Base-by-base conservation (phyloP, 2,888 invertebrate species). In the Globia sparganii region DNA sequence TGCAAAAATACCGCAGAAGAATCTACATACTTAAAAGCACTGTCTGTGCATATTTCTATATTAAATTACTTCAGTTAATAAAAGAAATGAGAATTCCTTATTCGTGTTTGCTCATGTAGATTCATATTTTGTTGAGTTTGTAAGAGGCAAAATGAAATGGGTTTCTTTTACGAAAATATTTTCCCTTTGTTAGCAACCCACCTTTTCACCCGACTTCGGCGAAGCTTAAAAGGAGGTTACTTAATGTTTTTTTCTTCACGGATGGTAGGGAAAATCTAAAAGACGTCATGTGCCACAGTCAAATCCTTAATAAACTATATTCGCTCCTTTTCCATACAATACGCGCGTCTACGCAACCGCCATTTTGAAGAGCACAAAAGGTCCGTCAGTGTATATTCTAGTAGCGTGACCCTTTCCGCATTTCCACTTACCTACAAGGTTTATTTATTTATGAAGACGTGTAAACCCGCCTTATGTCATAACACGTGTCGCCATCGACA, bases 361-460 rank as follows among this genome's bases (percentile, higher is more conserved):
- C 72, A 49, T 72, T 49, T 62, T 49, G 34, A 62, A n/a, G 13
- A n/a, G 37, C 21, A 72, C 4, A 37, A 72, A 72, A 65, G 64
- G 34, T 37, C 56, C n/a, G 56, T 58, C 46, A 46, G 43, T 62
- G 8, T 28, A 53, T 18, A 11, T 31, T 18, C 4, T 31, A 43
- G 11, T 65, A 67, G 31, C 8, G 21, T 69, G n/a, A 77, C 28
- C 64, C 28, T 34, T 78, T 65, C 15, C 49, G 43, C 11, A 72
- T 59, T 72, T 59, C 64, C 28, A 53, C 78, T 78, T 40, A 59
- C 56, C 46, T 58, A 49, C 21, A 37, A 37, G 25, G 58, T 79
- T 72, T 72, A 49, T 78, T 78, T 72, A 78, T 78, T 70, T 56
- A 58, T 46, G 37, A 53, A 65, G 71, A 40, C n/a, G 34, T 59